A percentile compares a stretch with the other conserved stretches of the same genome.
These are phyloP conservation scores for Casuarius casuarius DNA, from an alignment of 2,113 vertebrate genomes.

Conservation along the genomic window DNA sequence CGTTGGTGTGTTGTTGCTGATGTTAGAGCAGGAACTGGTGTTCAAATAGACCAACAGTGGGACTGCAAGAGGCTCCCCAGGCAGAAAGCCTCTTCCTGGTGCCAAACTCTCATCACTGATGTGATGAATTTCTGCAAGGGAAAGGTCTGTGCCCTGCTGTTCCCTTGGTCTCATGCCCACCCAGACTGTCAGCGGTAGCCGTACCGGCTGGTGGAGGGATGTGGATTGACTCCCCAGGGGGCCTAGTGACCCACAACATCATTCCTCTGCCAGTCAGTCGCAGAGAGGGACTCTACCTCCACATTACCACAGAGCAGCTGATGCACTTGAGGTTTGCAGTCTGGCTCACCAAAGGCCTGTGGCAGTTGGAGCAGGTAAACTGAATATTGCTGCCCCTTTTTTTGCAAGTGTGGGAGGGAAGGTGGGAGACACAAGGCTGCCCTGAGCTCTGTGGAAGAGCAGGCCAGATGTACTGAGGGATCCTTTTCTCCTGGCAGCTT, in stretches of 20 bases:
- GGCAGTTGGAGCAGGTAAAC: too few relatives aligned
- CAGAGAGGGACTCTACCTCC: not conserved
- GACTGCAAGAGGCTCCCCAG: not conserved
- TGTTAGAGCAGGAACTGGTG: not conserved
- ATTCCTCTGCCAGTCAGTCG: not conserved
- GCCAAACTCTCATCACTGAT: not conserved
- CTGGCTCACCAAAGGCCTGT: too few relatives aligned
- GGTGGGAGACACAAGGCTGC: too few relatives aligned
- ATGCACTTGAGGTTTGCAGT: too few relatives aligned
- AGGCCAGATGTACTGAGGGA: too few relatives aligned
- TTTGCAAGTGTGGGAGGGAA: too few relatives aligned
- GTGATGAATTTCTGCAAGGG: not conserved
- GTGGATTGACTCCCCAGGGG: not conserved
- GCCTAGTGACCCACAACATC: not conserved
- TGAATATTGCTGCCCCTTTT: too few relatives aligned
- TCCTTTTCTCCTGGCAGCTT: not conserved
- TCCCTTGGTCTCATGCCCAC: not conserved
- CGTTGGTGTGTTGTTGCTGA: not conserved
- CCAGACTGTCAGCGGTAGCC: not conserved
- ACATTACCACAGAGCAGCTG: too few relatives aligned
- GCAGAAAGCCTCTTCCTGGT: not conserved
- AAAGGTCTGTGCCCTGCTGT: not conserved
- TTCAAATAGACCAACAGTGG: fast-evolving
- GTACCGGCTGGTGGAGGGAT: not conserved
- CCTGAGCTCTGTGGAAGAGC: too few relatives aligned